These are phyloP conservation scores for Zaprionus lineosus DNA, from an alignment of 2,888 invertebrate genomes.

Conservation along the genomic window DNA sequence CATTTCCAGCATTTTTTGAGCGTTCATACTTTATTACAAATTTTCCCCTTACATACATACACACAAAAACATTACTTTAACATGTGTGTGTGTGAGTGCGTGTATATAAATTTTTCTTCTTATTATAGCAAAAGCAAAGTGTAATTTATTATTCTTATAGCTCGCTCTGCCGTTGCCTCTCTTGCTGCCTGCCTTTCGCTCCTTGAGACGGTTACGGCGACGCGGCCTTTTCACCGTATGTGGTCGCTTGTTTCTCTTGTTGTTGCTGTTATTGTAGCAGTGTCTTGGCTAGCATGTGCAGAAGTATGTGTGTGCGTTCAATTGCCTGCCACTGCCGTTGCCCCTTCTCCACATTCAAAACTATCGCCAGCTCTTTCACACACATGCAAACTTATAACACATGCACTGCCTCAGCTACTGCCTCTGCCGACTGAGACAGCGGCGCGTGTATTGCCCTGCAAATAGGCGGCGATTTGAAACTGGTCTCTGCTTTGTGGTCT, in stretches of 20 bases:
- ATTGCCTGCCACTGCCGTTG: constrained; percentile 55
- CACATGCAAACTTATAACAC: constrained; percentile 34
- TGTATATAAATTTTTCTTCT: constrained; percentile 76
- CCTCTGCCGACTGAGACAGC: constrained; percentile 31
- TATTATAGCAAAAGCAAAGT: constrained; percentile 79
- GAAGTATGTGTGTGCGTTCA: constrained; percentile 48
- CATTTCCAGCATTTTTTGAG: constrained; percentile 58
- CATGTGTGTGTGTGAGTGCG: constrained; percentile 43
- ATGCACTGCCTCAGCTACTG: constrained; percentile 52
- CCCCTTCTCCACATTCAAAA: constrained; percentile 53
- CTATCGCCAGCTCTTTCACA: constrained; percentile 56
- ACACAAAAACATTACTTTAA: constrained; percentile 53
- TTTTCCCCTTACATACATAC: constrained; percentile 56
- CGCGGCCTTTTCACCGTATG: constrained; percentile 74
- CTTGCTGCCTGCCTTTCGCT: constrained; percentile 47
- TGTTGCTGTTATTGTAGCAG: constrained; percentile 44
- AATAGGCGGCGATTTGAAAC: constrained; percentile 73
- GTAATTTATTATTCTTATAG: constrained; percentile 79
- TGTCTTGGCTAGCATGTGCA: constrained; percentile 59
- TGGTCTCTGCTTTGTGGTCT: constrained; percentile 54
- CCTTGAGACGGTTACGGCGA: constrained; percentile 60
- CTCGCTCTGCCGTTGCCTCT: constrained; percentile 48
- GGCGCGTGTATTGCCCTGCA: constrained; percentile 60
- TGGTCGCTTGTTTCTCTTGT: constrained; percentile 61
- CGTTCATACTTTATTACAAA: constrained; percentile 78